These are phyloP conservation scores for Sinocyclocheilus grahami DNA, from an alignment of 2,113 vertebrate genomes.

Conservation along the genomic window DNA sequence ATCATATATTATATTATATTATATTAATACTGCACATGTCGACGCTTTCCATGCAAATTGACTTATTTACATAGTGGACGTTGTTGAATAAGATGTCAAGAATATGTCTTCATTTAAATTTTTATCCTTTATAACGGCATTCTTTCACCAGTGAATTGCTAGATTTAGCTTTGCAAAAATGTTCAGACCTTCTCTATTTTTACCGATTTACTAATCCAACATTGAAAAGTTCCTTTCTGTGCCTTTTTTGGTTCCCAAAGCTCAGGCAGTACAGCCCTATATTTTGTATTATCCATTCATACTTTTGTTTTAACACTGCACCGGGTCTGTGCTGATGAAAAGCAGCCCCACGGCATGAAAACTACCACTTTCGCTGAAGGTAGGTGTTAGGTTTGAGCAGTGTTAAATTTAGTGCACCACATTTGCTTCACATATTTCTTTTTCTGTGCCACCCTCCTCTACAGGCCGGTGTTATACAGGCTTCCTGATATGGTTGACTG, in stretches of 20 bases:
- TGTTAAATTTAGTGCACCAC: background rate
- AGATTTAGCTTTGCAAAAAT: too few species aligned
- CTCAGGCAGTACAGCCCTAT: background rate
- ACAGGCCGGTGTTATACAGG: background rate
- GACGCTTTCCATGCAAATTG: too few species aligned
- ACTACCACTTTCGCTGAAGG: background rate
- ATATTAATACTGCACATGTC: too few species aligned
- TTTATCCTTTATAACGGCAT: too few species aligned
- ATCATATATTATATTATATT: too few species aligned
- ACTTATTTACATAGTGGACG: too few species aligned
- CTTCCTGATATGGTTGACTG: slow-evolving; percentile 1
- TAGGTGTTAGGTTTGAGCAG: slow-evolving; percentile 1
- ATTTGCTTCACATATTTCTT: slow-evolving; percentile 18
- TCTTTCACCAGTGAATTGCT: too few species aligned
- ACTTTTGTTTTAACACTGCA: background rate
- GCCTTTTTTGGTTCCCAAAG: background rate
- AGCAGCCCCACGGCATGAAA: background rate
- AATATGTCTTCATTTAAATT: too few species aligned
- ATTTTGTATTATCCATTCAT: slow-evolving; percentile 11
- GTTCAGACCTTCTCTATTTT: too few species aligned
- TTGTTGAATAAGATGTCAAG: too few species aligned
- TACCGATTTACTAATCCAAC: too few species aligned
- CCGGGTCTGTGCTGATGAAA: background rate
- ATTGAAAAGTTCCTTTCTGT: background rate
- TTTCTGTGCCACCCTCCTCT: background rate